Base-by-base conservation (phyloP, 2,797 vertebrate genomes). In the Melanotaenia trifasciata region DNA sequence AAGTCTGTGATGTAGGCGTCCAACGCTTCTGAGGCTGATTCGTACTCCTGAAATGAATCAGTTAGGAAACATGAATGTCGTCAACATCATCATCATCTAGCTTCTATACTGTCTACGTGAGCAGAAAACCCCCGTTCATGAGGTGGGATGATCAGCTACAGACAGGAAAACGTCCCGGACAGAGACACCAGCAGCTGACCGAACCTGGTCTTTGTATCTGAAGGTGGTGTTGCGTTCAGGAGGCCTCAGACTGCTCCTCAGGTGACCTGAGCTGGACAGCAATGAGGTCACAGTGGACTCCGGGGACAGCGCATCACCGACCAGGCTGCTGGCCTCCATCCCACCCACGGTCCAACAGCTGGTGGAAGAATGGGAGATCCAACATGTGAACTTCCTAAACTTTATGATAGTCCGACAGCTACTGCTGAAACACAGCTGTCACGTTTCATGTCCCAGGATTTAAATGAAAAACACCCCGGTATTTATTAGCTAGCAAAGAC, bases 1-100 rank as follows among this genome's bases (percentile, higher is more conserved):
- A 96, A 97, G 70, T 98, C 97, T 47, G 94, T 64, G 24, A 98
- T 98, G 82, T 98, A 98, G 9, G 95, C 97, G 5, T 98, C 95
- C 50, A 98, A 45, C 0, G 96, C 96, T 2, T 94, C 92, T 0
- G 96, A 94, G 4, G 97, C 96, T 0, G 97, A 98, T 20, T 89
- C 88, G 38, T 97, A 98, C 18, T 86, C 61, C 79, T 92, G 79
- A 24, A 69, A 66, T 20, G 2, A 56, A 60, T 18, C 20, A 63
- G 16, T 58, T 14, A 64, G n/a, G 12, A 16, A 64, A n/a, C 20
- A 22, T n/a, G 4, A 22, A 13, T 13, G 6, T 36, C 54, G 14
- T 33, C 32, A 33, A 4, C 32, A 33, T 33, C 32, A 7, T 33
- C 7, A 4, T 4, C 32, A 36, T 36, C 14, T 32, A 22, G 60